Evolutionary conservation across 2,113 vertebrate species (phyloP).

Genomic region (Ginglymostoma cirratum): DNA sequence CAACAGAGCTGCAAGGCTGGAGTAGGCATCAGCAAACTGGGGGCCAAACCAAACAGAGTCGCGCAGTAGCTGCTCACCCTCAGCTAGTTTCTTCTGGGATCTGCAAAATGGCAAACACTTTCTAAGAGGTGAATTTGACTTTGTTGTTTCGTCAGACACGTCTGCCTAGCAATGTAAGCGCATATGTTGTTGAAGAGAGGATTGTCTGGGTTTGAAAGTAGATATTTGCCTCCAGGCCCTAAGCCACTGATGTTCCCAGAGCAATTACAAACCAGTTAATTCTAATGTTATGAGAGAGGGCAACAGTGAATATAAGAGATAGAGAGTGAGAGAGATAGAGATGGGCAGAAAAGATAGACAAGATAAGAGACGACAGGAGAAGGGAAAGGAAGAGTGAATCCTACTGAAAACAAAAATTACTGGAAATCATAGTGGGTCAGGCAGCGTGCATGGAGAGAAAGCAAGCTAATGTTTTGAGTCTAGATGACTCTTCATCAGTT

Average conservation of each 20-base stretch:
- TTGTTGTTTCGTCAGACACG: neutral
- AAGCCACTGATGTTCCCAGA: neutral
- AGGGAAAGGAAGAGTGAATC: neutral
- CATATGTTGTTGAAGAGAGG: too few species aligned
- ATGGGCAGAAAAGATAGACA: neutral
- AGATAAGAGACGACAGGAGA: neutral
- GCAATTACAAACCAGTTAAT: neutral
- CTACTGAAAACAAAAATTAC: too few species aligned
- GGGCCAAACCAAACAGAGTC: constrained; percentile 78
- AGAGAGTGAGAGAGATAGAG: neutral
- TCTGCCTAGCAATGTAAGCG: too few species aligned
- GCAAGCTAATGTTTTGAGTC: too few species aligned
- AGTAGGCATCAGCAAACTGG: constrained; percentile 89
- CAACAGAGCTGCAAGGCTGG: constrained; percentile 82
- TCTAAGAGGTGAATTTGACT: neutral
- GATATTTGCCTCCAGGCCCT: neutral
- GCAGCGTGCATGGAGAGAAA: too few species aligned
- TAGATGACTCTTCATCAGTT: too few species aligned
- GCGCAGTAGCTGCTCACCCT: constrained; percentile 70
- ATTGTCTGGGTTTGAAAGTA: neutral
- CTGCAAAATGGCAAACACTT: constrained; percentile 49
- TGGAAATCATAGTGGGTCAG: too few species aligned
- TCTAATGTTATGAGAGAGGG: neutral
- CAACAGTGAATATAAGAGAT: neutral
- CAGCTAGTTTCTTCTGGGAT: constrained; percentile 72